phyloP scores from a whole-genome alignment of 1,140 invertebrate species.

The Cotesia vestalis region DNA sequence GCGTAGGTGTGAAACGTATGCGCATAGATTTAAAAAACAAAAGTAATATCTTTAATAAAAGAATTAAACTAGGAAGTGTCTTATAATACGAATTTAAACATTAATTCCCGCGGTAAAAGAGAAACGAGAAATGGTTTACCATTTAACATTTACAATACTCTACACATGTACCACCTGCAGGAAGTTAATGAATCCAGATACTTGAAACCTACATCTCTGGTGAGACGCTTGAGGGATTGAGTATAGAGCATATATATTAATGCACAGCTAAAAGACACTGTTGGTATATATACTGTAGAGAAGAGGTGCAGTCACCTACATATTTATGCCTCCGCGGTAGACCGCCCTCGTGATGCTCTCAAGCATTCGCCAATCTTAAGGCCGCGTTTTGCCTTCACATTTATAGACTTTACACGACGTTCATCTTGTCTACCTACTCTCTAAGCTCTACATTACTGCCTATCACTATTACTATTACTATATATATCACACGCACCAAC shows the following conservation, averaged over 20 bases:
- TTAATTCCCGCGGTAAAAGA: too few species aligned
- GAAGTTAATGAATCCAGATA: conserved; percentile 32
- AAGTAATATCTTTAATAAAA: too few species aligned
- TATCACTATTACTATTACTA: too few species aligned
- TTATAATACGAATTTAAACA: too few species aligned
- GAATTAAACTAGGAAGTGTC: too few species aligned
- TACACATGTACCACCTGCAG: conserved; percentile 12
- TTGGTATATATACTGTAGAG: background rate
- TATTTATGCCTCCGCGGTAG: conserved; percentile 40
- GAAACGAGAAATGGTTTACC: too few species aligned
- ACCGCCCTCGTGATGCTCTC: conserved; percentile 26
- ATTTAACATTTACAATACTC: background rate
- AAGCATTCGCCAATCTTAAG: conserved; percentile 3
- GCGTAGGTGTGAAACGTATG: too few species aligned
- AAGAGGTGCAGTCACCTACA: conserved; percentile 37
- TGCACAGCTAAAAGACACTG: background rate
- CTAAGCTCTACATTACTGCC: background rate
- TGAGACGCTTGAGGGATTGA: conserved; percentile 18
- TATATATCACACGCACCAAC: conserved; percentile 30
- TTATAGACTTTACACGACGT: background rate
- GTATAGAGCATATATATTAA: background rate
- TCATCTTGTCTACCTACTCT: background rate
- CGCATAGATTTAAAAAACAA: too few species aligned
- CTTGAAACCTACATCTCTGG: conserved; percentile 45
- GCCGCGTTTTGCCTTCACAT: conserved; percentile 1